Percentiles rank a stretch among this genome's conserved stretches.
Conservation (phyloP, 1,140 invertebrate species). For the Drosophila asahinai region DNA sequence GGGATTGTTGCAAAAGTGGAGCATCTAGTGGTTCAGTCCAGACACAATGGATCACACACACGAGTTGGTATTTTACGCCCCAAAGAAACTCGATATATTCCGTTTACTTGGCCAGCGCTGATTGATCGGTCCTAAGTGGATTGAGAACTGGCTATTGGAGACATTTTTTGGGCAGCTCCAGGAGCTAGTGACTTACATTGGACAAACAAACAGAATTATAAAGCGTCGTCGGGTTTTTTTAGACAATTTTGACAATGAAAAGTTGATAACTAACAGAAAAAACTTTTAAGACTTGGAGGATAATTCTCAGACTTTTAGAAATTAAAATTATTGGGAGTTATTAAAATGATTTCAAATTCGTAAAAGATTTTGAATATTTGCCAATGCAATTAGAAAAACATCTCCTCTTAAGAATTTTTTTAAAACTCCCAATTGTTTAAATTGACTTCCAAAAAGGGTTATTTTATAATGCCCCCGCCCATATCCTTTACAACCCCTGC, state of each 20-base stretch:
- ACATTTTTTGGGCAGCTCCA: neutral
- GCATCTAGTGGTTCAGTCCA: no score
- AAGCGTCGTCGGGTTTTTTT: neutral
- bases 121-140: slow-evolving; percentile 6
- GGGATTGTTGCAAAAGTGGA: slow-evolving; percentile 10
- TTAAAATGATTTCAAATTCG: no score
- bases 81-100: slow-evolving; percentile 25
- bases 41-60: neutral
- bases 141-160: neutral
- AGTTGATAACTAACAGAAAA: slow-evolving; percentile 1
- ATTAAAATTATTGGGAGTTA: no score
- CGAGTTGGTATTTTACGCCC: neutral
- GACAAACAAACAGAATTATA: slow-evolving; percentile 24
- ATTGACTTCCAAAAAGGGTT: slow-evolving; percentile 5
- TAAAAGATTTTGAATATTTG: neutral
- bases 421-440: neutral
- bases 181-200: slow-evolving; percentile 27
- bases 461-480: neutral
- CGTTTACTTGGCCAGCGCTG: neutral
- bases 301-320: no score
- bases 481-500: slow-evolving; percentile 9
- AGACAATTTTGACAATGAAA: slow-evolving; percentile 10
- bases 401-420: neutral
- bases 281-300: neutral
- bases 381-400: neutral